Evolutionary conservation across 2,797 vertebrate genomes (phyloP), one percentile per base, ranked within the genome.

Genomic region (Mormyrus hasselquistii): DNA sequence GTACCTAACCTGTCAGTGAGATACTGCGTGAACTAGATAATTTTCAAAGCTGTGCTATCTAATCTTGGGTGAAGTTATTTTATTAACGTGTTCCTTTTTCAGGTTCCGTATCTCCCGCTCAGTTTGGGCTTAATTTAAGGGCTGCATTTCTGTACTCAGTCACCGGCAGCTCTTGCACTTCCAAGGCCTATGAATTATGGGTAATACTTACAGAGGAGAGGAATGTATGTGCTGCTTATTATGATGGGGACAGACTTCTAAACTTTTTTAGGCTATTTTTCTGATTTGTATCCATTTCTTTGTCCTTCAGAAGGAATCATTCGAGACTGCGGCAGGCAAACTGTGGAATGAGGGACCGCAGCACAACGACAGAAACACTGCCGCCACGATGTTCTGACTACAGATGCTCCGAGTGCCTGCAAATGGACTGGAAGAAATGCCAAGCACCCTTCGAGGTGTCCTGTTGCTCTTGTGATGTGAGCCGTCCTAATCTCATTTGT

Each of bases 401-500:
- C 4, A 73, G 65, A 10, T 38, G 65, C 69, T 7, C 4, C 5
- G 14, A 16, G 14, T 41, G 69, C 34, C 6, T 2, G 34, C 69
- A 76, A 76, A 76, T 76, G 34, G 69, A 19, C 69, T 76, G 69
- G 69, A 38, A 41, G 7, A 41, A 38, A 41, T 76, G 69, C 34
- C 69, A 85, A 12, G 83, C 83, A 14, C 47, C 47, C 47, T 9
- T 16, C 3, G 25, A 12, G 83, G 25, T 14, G 8, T 52, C 49
- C 83, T 8, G 47, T 2, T 14, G 83, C 25, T 16, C 44, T 4
- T 14, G 29, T 7, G 52, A 55, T 53, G 49, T 55, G 9, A 53
- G 49, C 49, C 12, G 8, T 55, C 49, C 84, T 86, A 53, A 85
- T 86, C 84, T 86, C 84, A 86, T 86, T 86, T 52, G 49, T 86